Base-by-base conservation (phyloP, 2,888 invertebrate genomes). In the Pseudolycoriella hygida region DNA sequence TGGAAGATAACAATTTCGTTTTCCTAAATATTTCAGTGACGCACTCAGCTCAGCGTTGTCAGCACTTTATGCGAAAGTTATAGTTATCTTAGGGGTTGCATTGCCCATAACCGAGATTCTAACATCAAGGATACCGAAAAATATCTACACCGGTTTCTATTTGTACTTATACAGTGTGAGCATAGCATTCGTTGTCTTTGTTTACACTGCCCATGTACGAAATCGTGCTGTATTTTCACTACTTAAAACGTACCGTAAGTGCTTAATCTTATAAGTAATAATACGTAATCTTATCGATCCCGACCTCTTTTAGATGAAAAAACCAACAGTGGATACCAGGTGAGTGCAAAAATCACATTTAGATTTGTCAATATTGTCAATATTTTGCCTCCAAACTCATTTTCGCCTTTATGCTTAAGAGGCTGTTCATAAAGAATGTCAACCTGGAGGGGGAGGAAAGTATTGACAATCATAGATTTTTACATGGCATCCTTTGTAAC, bases 51-150 rank as follows among this genome's bases (percentile, higher is more conserved):
- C 77, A 47, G 76, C 80, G 4, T 62, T 87, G 39, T 87, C 87
- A 37, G 83, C 83, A 2, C 69, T 89, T 20, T 92, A 90, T 64
- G 85, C 82, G 46, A 87, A 90, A 60, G 68, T 89, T 12, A 64
- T 92, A 47, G 83, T 90, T 12, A 80, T 90, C 4, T 67, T 86
- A 50, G 87, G 87, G 8, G 73, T 88, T 34, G 85, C 88, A 14
- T 78, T 92, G 55, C 89, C 90, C 3, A 75, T 90, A 49, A 85
- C 89, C 3, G 86, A 89, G 67, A 82, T 86, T 43, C 80, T 88
- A 50, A 81, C 85, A 3, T 73, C 75, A 42, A 76, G 77, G 54
- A 82, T 87, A 18, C 78, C 82, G 15, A 72, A 75, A 25, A 74
- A 76, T 47, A 79, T 81, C 57, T 85, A 86, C 60, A 80, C 86